These are phyloP conservation scores for Mus minutoides DNA, from an alignment of 2,797 vertebrate species.

Conservation along the genomic window DNA sequence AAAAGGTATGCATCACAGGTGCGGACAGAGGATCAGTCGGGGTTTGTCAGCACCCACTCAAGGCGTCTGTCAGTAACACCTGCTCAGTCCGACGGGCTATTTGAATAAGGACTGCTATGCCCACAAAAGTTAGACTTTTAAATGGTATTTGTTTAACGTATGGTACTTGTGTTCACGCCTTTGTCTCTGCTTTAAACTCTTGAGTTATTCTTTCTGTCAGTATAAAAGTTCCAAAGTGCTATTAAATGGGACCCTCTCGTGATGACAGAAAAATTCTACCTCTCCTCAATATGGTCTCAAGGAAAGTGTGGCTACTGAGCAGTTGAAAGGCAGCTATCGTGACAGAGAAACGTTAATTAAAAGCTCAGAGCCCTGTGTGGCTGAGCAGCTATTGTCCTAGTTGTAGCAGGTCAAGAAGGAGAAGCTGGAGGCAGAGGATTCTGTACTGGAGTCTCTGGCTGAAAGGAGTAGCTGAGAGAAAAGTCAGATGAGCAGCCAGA, in stretches of 20 bases:
- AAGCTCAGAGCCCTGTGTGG: not conserved
- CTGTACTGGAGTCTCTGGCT: not conserved
- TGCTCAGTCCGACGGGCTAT: not conserved
- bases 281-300: not conserved
- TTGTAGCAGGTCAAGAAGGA: not conserved
- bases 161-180: not conserved
- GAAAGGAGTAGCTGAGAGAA: not conserved
- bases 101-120: not conserved
- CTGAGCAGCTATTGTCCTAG: not conserved
- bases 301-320: not conserved
- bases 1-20: not conserved
- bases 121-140: constrained; percentile 8
- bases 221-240: not conserved
- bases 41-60: constrained; percentile 2
- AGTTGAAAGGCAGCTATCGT: not conserved
- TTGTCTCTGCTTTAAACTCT: constrained; percentile 6
- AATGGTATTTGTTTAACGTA: not conserved
- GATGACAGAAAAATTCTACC: not conserved
- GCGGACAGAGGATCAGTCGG: not conserved
- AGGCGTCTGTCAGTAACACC: not conserved
- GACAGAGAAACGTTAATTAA: not conserved
- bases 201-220: not conserved
- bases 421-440: not conserved
- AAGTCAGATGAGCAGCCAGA: not conserved
- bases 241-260: not conserved